Evolutionary conservation across 2,113 vertebrate species (phyloP), one percentile per base, ranked within the genome.

Genomic region (Tragelaphus imberbis): DNA sequence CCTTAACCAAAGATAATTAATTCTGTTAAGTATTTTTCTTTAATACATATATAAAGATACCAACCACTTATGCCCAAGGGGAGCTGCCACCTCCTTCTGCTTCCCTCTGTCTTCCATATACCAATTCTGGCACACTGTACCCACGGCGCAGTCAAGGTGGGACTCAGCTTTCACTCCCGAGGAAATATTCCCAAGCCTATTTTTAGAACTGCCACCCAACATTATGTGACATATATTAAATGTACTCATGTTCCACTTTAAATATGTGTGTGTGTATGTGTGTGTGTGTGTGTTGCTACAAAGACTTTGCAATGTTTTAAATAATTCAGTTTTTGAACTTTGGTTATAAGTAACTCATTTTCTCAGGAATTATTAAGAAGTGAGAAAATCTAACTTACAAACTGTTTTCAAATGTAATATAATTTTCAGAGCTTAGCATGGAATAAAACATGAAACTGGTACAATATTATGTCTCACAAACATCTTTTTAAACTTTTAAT

Each of bases 1-100:
- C 19, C 3, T 84, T 91, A 89, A 75, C 2, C 71, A 15, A 96
- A 97, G 65, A 88, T 81, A 89, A 94, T 88, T 89, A 68, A 61
- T 88, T 91, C 65, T 94, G 33, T 58, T 21, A 71, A 87, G 23
- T 47, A 61, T 30, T 85, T 95, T 92, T 80, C n/a, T 94, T 51
- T 58, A 19, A 84, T 2, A 63, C 23, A 77, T 28, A 6, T 90
- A 88, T 53, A 68, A 79, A 81, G 86, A 40, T 17, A 81, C 5
- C 58, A 93, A 89, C 13, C 40, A 94, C 2, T 27, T 13, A 94
- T 30, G 6, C 63, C 44, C 28, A 21, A 89, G 55, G 16, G n/a
- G 81, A 90, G 36, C 7, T 36, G 8, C 10, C 8, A 28, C 19
- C 56, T 47, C 84, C 8, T 7, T 16, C 27, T 27, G 9, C 7